Percentiles rank a stretch among this genome's conserved stretches.
phyloP scores from a whole-genome alignment of 1,140 invertebrate species.

The Whitmania pigra region DNA sequence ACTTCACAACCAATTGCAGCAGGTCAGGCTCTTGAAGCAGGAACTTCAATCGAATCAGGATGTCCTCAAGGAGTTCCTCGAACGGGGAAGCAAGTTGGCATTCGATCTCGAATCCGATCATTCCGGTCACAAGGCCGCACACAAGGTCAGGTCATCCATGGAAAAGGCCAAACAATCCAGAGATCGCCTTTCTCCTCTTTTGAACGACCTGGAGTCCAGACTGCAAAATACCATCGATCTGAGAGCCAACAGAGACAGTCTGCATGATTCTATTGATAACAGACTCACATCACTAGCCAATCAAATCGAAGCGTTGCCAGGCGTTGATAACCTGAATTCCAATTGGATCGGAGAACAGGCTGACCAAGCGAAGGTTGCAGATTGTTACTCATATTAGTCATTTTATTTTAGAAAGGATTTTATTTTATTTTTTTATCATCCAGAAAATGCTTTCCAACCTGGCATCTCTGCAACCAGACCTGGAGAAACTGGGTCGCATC shows the following conservation, averaged over 20 bases:
- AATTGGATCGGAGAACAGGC: neutral
- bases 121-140: neutral
- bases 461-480: neutral
- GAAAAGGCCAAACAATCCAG: neutral
- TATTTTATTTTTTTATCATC: neutral
- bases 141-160: neutral
- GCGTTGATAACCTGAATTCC: neutral
- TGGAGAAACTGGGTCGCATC: conserved; percentile 5
- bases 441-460: neutral
- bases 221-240: neutral
- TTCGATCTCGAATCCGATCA: neutral
- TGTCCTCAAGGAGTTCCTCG: neutral
- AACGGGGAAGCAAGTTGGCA: neutral
- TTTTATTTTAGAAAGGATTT: too few species aligned
- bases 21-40: conserved; percentile 48
- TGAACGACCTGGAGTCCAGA: neutral
- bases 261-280: neutral
- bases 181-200: neutral
- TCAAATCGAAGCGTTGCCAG: neutral
- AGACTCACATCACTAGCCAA: neutral
- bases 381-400: too few species aligned
- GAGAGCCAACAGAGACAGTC: neutral
- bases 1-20: conserved; percentile 85
- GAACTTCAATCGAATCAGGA: neutral
- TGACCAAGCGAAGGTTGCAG: neutral